phyloP scores from a whole-genome alignment of 2,888 invertebrate species.

The Drosophila tripunctata region DNA sequence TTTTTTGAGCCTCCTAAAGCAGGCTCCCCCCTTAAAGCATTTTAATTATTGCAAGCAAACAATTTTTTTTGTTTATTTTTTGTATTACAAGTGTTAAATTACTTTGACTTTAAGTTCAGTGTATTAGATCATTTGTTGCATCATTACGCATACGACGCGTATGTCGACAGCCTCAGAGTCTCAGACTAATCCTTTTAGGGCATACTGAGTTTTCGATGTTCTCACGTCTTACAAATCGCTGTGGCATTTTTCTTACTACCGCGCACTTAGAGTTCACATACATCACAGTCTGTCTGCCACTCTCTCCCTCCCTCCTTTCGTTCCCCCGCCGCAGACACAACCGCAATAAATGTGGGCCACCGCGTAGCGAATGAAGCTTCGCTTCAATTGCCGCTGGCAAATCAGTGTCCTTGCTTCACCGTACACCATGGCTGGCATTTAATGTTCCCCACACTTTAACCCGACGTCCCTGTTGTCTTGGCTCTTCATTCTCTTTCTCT shows the following conservation, averaged over 20 bases:
- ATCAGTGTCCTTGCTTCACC: slow-evolving; percentile 57
- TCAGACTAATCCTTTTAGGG: slow-evolving; percentile 61
- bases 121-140: slow-evolving; percentile 67
- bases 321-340: slow-evolving; percentile 31
- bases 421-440: slow-evolving; percentile 52
- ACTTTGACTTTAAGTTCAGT: not conserved
- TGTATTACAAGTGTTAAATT: not conserved
- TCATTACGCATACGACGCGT: slow-evolving; percentile 65
- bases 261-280: slow-evolving; percentile 57
- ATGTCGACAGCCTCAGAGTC: slow-evolving; percentile 11
- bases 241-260: slow-evolving; percentile 45
- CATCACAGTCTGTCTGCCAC: slow-evolving; percentile 70
- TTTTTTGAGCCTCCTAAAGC: no score
- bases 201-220: slow-evolving; percentile 43
- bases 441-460: slow-evolving; percentile 50
- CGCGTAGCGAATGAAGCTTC: slow-evolving; percentile 54
- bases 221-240: slow-evolving; percentile 67
- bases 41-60: no score
- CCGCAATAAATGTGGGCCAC: slow-evolving; percentile 64
- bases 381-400: slow-evolving; percentile 50
- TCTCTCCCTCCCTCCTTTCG: not conserved
- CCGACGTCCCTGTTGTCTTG: not conserved
- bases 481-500: not conserved
- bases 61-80: no score
- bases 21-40: no score